Evolutionary conservation across 2,888 invertebrate genomes (phyloP), one percentile per base, ranked within the genome.

Genomic region (Lysandra bellargus): DNA sequence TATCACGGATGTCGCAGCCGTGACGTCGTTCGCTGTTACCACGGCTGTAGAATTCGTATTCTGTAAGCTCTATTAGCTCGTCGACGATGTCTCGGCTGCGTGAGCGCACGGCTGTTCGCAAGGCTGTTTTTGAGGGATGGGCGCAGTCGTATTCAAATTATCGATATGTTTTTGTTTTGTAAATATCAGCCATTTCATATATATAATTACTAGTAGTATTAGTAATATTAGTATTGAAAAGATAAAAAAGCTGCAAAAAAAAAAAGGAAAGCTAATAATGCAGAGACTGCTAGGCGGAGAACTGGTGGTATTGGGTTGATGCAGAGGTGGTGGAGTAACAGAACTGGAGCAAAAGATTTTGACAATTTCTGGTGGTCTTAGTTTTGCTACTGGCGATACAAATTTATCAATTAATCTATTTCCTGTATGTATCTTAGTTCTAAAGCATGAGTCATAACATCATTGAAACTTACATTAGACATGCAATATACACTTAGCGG

Each of bases 81-180:
- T 69, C 69, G 69, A 69, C 69, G 69, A 69, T 69, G 69, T 69
- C 69, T 69, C 69, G 23, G 69, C 69, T 69, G 2, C 4, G 69
- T 30, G 69, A 69, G 6, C 30, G 23, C 69, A 12, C 23, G 30
- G 69, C 69, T 69, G 72, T 33, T 37, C 0, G 72, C 72, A 37
- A 69, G 69, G 69, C 69, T 69, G 23, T 33, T 23, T 44, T 44
- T 44, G 2, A 6, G 44, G 44, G 4, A 44, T 44, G 44, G 44
- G 7, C 44, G 44, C 44, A 33, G 30, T 69, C 69, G 33, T 23
- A 69, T 69, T 12, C 23, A 23, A 33, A 23, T 12, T 69, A 69
- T 69, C 23, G 69, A 69, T 69, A 69, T 12, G 12, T 23, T 69
- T n/a, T 69, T 69, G 69, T 69, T 9, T 69, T 12, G 33, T 23